phyloP scores from a whole-genome alignment of 2,888 invertebrate species.

The Belgica antarctica region DNA sequence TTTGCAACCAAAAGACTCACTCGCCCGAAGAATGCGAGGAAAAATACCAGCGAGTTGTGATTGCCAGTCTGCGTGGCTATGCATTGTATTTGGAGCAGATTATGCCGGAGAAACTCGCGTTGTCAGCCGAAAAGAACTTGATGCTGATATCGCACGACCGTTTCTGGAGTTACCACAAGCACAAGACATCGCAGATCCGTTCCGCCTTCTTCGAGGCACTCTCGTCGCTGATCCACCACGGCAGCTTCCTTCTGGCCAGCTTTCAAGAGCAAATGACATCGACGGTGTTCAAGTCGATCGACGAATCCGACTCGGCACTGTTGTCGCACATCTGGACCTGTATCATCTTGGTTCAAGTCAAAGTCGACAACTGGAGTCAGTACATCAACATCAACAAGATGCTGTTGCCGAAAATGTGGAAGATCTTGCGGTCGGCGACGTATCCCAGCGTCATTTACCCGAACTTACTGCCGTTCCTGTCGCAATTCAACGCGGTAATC shows the following conservation, averaged over 20 bases:
- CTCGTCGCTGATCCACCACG: conserved; percentile 62
- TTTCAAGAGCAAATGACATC: conserved; percentile 61
- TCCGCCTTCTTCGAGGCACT: conserved; percentile 69
- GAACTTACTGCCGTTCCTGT: conserved; percentile 73
- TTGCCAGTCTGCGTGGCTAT: conserved; percentile 66
- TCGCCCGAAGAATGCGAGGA: conserved; percentile 66
- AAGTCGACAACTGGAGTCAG: conserved; percentile 56
- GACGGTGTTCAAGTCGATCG: conserved; percentile 63
- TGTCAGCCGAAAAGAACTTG: conserved; percentile 57
- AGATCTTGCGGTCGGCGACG: conserved; percentile 66
- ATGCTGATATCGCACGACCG: conserved; percentile 60
- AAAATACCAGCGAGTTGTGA: conserved; percentile 66
- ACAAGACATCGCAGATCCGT: conserved; percentile 57
- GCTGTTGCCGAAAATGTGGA: conserved; percentile 69
- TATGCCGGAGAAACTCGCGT: conserved; percentile 56
- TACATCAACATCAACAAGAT: conserved; percentile 71
- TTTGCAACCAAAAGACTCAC: conserved; percentile 58
- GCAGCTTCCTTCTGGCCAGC: conserved; percentile 57
- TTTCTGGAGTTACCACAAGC: conserved; percentile 72
- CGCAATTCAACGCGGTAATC: conserved; percentile 59
- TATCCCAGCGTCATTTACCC: conserved; percentile 72
- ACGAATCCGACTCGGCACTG: conserved; percentile 67
- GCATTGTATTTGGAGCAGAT: conserved; percentile 63
- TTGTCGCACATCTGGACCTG: conserved; percentile 73
- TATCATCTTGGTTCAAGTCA: conserved; percentile 62